These are phyloP conservation scores for Diorhabda elongata DNA, from an alignment of 1,140 invertebrate genomes.

Conservation along the genomic window DNA sequence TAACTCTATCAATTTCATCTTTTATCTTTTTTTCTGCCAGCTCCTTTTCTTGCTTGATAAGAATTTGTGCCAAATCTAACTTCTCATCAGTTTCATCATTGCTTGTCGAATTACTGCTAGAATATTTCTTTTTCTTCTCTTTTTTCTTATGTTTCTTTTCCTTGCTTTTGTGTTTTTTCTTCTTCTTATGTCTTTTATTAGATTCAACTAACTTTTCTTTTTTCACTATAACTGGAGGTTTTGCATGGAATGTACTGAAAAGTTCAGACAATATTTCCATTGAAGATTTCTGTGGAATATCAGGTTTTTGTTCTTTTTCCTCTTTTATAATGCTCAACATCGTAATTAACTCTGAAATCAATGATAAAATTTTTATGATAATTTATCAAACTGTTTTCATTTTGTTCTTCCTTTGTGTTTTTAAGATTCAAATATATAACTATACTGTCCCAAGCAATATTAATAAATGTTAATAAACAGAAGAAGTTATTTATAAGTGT, in stretches of 20 bases:
- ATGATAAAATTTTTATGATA: too few relatives aligned
- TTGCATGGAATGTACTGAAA: constrained; percentile 67
- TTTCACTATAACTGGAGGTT: constrained; percentile 56
- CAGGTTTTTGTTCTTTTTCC: constrained; percentile 6
- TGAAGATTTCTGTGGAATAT: constrained; percentile 50
- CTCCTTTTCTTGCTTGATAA: constrained; percentile 42
- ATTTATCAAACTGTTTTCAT: too few relatives aligned
- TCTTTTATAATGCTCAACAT: neutral
- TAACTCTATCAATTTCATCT: constrained; percentile 24
- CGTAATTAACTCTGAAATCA: neutral
- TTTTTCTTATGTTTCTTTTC: constrained; percentile 50
- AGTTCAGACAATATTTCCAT: constrained; percentile 76
- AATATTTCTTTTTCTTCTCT: constrained; percentile 40
- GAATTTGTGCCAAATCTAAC: constrained; percentile 41
- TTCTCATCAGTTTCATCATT: constrained; percentile 30
- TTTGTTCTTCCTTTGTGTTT: too few relatives aligned
- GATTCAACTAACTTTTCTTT: constrained; percentile 53
- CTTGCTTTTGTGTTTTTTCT: constrained; percentile 54
- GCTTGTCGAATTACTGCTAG: constrained; percentile 26
- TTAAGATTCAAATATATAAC: too few relatives aligned
- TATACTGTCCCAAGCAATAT: too few relatives aligned
- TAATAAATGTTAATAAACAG: too few relatives aligned
- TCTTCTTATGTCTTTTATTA: constrained; percentile 55
- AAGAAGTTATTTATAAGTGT: too few relatives aligned
- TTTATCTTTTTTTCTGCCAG: constrained; percentile 37